These are phyloP conservation scores for Amblyjoppa proteus DNA, from an alignment of 2,888 invertebrate species.

Conservation along the genomic window DNA sequence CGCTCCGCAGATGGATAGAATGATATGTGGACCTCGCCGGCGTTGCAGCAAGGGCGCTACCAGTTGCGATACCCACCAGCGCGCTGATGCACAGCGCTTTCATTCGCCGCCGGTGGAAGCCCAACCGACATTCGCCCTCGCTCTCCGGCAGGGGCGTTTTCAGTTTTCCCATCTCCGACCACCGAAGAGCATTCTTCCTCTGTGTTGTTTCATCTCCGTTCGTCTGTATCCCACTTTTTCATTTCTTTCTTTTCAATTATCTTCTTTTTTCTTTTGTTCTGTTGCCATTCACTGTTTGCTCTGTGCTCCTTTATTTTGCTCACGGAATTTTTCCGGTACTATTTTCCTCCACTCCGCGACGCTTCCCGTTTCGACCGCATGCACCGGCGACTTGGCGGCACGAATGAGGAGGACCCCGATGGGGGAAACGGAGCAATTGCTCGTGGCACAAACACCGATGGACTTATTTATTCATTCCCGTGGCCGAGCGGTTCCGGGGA, in stretches of 20 bases:
- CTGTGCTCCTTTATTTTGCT: background rate
- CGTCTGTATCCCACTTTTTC: background rate
- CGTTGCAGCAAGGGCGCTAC: background rate
- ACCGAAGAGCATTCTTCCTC: background rate
- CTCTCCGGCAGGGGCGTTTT: background rate
- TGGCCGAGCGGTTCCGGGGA: background rate
- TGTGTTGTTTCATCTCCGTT: background rate
- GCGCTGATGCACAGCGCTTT: slow-evolving; percentile 16
- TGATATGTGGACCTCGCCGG: slow-evolving; percentile 31
- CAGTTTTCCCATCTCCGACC: background rate
- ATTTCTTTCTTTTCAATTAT: background rate
- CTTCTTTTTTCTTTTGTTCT: background rate
- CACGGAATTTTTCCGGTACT: background rate
- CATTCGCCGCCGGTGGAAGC: slow-evolving; percentile 10
- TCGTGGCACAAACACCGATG: background rate
- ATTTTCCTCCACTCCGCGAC: background rate
- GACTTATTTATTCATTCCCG: slow-evolving; percentile 14
- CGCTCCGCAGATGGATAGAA: slow-evolving; percentile 49
- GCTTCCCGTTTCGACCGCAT: background rate
- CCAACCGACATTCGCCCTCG: background rate
- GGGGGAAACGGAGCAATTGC: slow-evolving; percentile 1
- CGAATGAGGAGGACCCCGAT: background rate
- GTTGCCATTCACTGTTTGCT: background rate
- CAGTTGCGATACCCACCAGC: slow-evolving; percentile 3
- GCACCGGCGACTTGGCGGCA: background rate